Percentiles rank a stretch among this genome's conserved stretches.
Evolutionary conservation across 53 echinoderm and acorn worm species (phyloP).

Genomic region (Actinopyga echinites): DNA sequence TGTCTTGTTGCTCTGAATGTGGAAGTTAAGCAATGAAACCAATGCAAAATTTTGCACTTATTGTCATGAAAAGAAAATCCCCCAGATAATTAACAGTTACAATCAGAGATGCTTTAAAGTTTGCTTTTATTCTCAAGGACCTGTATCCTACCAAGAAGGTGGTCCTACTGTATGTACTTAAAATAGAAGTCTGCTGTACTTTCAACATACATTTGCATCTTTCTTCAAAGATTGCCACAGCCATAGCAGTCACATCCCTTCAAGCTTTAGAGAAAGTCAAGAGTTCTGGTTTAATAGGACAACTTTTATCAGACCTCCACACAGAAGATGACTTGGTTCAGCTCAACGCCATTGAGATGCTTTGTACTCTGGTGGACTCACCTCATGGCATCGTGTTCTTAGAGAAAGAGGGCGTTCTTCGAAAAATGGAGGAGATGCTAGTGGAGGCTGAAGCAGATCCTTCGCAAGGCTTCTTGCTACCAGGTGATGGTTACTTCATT

Average conservation of each 20-base stretch:
- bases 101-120: too few relatives aligned
- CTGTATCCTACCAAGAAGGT: too few relatives aligned
- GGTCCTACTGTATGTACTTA: too few relatives aligned
- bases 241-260: conserved; percentile 42
- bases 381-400: conserved; percentile 75
- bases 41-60: too few relatives aligned
- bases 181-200: neutral
- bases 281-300: conserved; percentile 59
- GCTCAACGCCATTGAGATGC: conserved; percentile 84
- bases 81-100: too few relatives aligned
- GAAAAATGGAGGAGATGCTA: conserved; percentile 67
- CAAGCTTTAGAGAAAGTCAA: conserved; percentile 51
- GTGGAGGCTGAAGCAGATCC: conserved; percentile 63
- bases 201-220: neutral
- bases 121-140: too few relatives aligned
- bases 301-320: conserved; percentile 64
- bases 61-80: too few relatives aligned
- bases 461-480: conserved; percentile 61
- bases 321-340: conserved; percentile 76
- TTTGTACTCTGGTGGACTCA: conserved; percentile 51
- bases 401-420: conserved; percentile 66
- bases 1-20: too few relatives aligned
- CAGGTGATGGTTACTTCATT: conserved; percentile 16
- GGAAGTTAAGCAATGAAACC: too few relatives aligned
- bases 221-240: conserved; percentile 47